These are phyloP conservation scores for Sitta europaea DNA, from an alignment of 2,113 vertebrate genomes.

Conservation along the genomic window DNA sequence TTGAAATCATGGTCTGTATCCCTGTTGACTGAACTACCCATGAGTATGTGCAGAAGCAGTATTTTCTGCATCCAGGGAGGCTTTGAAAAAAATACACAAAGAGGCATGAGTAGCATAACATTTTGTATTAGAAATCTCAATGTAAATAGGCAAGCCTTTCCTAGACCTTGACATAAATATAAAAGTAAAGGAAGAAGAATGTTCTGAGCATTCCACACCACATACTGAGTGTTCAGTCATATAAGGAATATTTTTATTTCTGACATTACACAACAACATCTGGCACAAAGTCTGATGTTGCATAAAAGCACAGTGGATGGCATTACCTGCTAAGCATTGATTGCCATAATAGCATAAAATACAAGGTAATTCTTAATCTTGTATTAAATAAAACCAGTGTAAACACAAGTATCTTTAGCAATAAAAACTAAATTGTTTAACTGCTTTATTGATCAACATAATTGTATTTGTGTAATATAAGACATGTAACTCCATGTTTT, in stretches of 20 bases:
- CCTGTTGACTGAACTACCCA: background rate
- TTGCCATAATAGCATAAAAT: background rate
- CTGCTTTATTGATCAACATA: background rate
- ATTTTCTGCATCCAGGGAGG: background rate
- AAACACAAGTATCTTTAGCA: slow-evolving; percentile 6
- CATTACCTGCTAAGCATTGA: background rate
- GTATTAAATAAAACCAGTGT: background rate
- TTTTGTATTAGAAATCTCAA: background rate
- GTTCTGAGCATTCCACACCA: background rate
- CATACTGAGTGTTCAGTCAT: background rate
- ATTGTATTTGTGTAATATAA: background rate
- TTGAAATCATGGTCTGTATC: background rate
- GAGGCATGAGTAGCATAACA: accelerated
- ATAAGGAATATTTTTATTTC: background rate
- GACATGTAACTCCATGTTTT: background rate
- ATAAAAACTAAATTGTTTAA: slow-evolving; percentile 4
- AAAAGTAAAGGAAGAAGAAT: background rate
- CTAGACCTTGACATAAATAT: background rate
- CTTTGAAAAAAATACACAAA: background rate
- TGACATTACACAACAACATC: background rate
- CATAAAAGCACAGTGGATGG: background rate
- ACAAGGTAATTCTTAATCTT: background rate
- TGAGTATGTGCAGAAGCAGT: background rate
- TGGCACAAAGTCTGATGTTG: background rate
- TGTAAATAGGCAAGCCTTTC: background rate